Base-by-base conservation (phyloP, 2,888 invertebrate species). In the Synergus laeviventris region DNA sequence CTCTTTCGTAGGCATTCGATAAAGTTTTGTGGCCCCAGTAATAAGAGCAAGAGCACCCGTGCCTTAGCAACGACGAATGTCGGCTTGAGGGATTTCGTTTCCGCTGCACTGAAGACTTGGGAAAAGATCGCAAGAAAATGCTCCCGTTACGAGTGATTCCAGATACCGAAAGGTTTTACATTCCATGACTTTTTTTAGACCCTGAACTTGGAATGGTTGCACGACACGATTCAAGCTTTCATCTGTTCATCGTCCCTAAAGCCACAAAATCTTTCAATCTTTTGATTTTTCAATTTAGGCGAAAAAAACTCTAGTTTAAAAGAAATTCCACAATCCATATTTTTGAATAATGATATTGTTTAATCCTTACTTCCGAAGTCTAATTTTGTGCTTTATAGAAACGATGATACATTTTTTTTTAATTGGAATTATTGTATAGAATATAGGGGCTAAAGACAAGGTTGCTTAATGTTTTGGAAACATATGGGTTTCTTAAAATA, bases 1-100 rank as follows among this genome's bases (percentile, higher is more conserved):
- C 79, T 75, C 78, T 79, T 82, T 82, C 79, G 82, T 81, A 82
- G 85, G 85, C 85, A 85, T 87, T 88, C 87, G 85, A 88, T 88
- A 89, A 89, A 87, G 86, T 87, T 89, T 87, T 86, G 84, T 86
- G 84, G 87, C 80, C 80, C 81, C 76, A 80, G 84, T 85, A 86
- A 87, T 87, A 85, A 84, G 84, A 82, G 82, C 84, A 85, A 84
- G 84, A 82, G 82, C 84, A 82, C 81, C 76, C 78, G 81, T 84
- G 82, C 83, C 85, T 42, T 42, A 78, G 81, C 77, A 77, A 76
- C 78, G 74, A 73, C 24, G 45, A 54, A 81, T 66, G 78, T 81
- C 79, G 78, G 74, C 78, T 79, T 75, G 59, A 74, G 74, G 77
- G 78, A 75, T 62, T 76, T 81, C 77, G 79, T 81, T 79, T 77